phyloP scores from a whole-genome alignment of 2,888 invertebrate species.

The Idaea dimidiata region DNA sequence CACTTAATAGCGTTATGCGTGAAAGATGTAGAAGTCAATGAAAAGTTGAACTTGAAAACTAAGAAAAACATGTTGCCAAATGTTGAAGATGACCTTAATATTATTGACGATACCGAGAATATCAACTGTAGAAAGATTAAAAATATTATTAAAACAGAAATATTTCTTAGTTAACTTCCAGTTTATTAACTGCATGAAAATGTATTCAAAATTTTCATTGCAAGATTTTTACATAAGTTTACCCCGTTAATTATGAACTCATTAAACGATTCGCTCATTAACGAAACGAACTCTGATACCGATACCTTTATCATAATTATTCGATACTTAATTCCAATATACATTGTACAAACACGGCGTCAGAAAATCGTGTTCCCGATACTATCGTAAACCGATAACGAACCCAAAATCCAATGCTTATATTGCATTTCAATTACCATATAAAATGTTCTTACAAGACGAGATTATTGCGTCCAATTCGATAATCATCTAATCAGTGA shows the following conservation, averaged over 20 bases:
- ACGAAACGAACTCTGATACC: constrained; percentile 51
- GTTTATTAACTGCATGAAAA: constrained; percentile 8
- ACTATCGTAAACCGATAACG: constrained; percentile 64
- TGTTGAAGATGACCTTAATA: too few relatives aligned
- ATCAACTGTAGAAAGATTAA: too few relatives aligned
- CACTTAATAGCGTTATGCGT: too few relatives aligned
- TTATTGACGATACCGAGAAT: too few relatives aligned
- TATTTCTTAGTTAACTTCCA: neutral
- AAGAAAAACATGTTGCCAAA: too few relatives aligned
- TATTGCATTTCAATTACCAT: constrained; percentile 79
- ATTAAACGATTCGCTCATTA: constrained; percentile 52
- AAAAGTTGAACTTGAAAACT: too few relatives aligned
- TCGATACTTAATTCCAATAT: constrained; percentile 32
- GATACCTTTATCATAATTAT: constrained; percentile 64
- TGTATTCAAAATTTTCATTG: constrained; percentile 26
- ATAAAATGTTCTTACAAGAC: constrained; percentile 71
- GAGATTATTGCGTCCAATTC: constrained; percentile 60
- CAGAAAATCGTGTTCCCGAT: constrained; percentile 36
- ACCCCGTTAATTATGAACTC: constrained; percentile 19
- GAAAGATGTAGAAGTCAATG: too few relatives aligned
- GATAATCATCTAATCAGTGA: constrained; percentile 80
- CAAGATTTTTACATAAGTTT: constrained; percentile 13
- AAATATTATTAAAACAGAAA: too few relatives aligned
- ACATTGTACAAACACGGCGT: constrained; percentile 31
- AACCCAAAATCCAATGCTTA: constrained; percentile 65